Base-by-base conservation (phyloP, 1,140 invertebrate genomes). In the Ericerus pela region DNA sequence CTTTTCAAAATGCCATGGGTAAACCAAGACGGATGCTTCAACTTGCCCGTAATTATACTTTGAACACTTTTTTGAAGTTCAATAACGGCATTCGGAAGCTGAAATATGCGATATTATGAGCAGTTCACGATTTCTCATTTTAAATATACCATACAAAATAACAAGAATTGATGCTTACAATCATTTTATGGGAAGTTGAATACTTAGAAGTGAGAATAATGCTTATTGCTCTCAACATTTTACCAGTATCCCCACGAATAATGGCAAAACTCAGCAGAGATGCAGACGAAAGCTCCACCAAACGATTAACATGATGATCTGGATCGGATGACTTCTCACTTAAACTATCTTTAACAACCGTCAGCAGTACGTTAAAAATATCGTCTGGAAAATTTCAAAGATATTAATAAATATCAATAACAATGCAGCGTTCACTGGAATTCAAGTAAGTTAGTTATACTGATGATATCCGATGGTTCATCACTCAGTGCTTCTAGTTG, bases 211-310 rank as follows among this genome's bases (percentile, higher is more conserved):
- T 95, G 12, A 95, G 75, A 60, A 96, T 75, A 27, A 88, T 84
- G 16, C 86, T 80, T 28, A 90, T 79, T 14, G 93, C 88, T 65
- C 81, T 80, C 0, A 96, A 73, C 61, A 92, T 79, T 66, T 91
- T 87, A 28, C 89, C 88, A n/a, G 91, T 92, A 66, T 95, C 88
- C 1, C 92, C 92, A 55, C 87, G 73, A 1, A 91, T 90, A n/a
- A 95, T 84, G 26, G 89, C 88, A 41, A 96, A 73, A 57, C 88
- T 88, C 27, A 96, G 75, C 1, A 97, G 74, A 65, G 89, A 92
- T 2, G 90, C 84, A 70, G 88, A 92, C 37, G 90, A 88, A 54
- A 93, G 77, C 24, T 88, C 82, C 30, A 85, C 88, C 59, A 92
- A 75, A 58, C 79, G 78, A 62, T 76, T 78, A 16, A 79, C 79